These are phyloP conservation scores for Crenichthys baileyi DNA, from an alignment of 2,797 vertebrate genomes.

Conservation along the genomic window DNA sequence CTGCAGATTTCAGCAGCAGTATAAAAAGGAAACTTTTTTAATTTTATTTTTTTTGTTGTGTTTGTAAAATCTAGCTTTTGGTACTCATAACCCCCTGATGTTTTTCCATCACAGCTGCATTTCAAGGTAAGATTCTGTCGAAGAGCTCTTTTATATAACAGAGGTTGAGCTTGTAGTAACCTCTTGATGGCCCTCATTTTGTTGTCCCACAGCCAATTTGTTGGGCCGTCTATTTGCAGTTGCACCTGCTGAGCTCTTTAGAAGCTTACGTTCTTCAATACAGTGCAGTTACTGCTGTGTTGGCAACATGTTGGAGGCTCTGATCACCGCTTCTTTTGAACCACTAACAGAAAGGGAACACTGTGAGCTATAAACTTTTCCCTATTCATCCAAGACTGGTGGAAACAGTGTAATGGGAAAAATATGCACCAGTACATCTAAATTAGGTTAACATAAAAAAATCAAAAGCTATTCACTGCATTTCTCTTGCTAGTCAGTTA, in stretches of 20 bases:
- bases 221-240: conserved; percentile 35
- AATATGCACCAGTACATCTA: neutral
- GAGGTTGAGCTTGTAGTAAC: conserved; percentile 37
- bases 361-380: neutral
- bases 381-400: neutral
- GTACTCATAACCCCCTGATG: conserved; percentile 40
- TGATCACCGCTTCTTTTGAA: neutral
- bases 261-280: conserved; percentile 27
- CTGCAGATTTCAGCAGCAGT: neutral
- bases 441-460: too few relatives aligned
- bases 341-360: neutral
- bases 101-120: conserved; percentile 59
- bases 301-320: neutral
- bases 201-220: conserved; percentile 42
- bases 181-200: conserved; percentile 39
- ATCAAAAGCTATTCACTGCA: neutral
- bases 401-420: neutral
- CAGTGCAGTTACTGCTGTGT: neutral
- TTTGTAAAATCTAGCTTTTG: conserved; percentile 18
- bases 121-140: conserved; percentile 34
- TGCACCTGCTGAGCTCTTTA: conserved; percentile 51
- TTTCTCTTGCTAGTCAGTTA: neutral
- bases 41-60: conserved; percentile 25
- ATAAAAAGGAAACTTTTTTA: too few relatives aligned
- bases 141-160: conserved; percentile 23